Conservation (phyloP, 2,113 vertebrate species). For the Misgurnus anguillicaudatus region DNA sequence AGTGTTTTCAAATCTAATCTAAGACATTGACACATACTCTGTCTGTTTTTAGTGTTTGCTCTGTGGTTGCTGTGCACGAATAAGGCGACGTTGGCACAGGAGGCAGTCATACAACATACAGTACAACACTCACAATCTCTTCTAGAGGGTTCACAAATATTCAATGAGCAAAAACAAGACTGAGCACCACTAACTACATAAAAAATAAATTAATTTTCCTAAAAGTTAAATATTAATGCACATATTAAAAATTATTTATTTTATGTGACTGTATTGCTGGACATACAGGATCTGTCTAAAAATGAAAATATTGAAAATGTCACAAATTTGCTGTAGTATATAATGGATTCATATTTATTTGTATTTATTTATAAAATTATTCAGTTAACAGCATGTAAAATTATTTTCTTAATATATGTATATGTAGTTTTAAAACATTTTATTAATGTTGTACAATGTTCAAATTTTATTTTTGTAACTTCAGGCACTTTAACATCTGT, state of each 20-base stretch:
- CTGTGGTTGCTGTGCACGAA: conserved; percentile 41
- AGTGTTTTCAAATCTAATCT: neutral
- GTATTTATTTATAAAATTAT: conserved; percentile 16
- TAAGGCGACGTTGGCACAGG: conserved; percentile 39
- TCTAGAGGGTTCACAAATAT: conserved; percentile 3
- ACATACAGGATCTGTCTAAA: neutral
- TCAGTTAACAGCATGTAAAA: neutral
- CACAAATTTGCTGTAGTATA: too few relatives aligned
- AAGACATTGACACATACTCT: neutral
- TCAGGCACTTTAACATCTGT: neutral
- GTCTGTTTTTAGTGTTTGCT: conserved; percentile 40
- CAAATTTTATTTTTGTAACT: neutral
- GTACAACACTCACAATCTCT: conserved; percentile 20
- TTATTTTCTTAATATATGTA: neutral
- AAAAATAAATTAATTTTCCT: neutral
- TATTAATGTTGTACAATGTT: neutral
- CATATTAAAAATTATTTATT: neutral
- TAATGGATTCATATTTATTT: conserved; percentile 12
- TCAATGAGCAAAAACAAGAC: neutral
- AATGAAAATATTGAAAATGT: neutral
- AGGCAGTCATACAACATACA: conserved; percentile 27
- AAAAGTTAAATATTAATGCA: too few relatives aligned
- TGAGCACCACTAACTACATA: neutral
- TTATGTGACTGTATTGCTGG: neutral
- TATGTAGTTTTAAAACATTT: neutral